Evolutionary conservation across 2,888 invertebrate species (phyloP), one percentile per base, ranked within the genome.

Genomic region (Belgica antarctica): DNA sequence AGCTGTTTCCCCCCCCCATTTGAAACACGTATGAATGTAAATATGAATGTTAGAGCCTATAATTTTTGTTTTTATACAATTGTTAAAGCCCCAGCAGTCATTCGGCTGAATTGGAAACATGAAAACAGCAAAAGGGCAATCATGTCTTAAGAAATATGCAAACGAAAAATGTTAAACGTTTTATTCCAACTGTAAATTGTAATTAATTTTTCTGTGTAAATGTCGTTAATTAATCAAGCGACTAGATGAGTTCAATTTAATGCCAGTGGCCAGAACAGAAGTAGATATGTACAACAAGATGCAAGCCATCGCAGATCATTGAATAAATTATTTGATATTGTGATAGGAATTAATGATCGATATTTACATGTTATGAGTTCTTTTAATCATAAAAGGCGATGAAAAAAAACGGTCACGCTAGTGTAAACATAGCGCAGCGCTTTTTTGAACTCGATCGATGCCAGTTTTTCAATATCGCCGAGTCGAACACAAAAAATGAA

Each of bases 21-120:
- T 15, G 46, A 15, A 46, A 46, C 22, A 63, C 41, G 8, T 46
- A 41, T 25, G 62, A 28, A 52, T 68, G 68, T 5, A 68, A 68
- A 68, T 34, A 52, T 52, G 12, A 47, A 15, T n/a, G n/a, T 22
- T 66, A 66, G 27, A 65, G 46, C 46, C 66, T 66, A 52, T 66
- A 66, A 66, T 66, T 66, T 62, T 25, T 28, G 66, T 41, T 27
- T 66, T 66, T 66, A 28, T 66, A 66, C 66, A 66, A 66, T 66
- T 66, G 66, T 36, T 12, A 46, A 46, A 52, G 66, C 66, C 41
- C 41, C 66, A 52, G 52, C 52, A 52, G 5, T 22, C 7, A 52
- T 52, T 52, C 8, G 5, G 22, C 24, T 52, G 4, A n/a, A 41
- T 41, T 41, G 41, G n/a, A n/a, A n/a, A n/a, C n/a, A n/a, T 15